phyloP scores from a whole-genome alignment of 1,140 invertebrate species.

The Meloidogyne hapla region DNA sequence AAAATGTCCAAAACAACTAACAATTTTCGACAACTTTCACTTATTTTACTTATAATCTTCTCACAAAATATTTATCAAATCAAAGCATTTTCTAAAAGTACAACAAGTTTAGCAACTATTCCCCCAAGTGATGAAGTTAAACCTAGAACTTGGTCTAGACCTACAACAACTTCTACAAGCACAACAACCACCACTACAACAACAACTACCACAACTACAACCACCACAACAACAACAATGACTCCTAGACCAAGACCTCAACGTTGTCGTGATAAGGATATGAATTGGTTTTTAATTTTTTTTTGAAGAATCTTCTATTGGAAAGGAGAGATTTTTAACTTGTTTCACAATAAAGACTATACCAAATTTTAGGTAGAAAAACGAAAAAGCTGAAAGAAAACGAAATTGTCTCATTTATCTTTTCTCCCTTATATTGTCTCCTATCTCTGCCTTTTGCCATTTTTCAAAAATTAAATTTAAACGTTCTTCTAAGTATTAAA shows the following conservation, averaged over 20 bases:
- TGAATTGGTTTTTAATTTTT: slow-evolving; percentile 45
- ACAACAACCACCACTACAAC: neutral
- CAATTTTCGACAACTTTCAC: neutral
- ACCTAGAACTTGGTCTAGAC: neutral
- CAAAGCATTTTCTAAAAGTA: slow-evolving; percentile 1
- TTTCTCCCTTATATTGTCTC: too few relatives aligned
- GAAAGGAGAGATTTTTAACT: too few relatives aligned
- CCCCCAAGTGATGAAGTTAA: neutral
- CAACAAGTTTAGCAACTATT: neutral
- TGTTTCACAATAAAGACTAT: too few relatives aligned
- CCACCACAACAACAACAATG: slow-evolving; percentile 13
- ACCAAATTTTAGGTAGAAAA: too few relatives aligned
- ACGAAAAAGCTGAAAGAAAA: too few relatives aligned
- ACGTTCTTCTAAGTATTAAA: too few relatives aligned
- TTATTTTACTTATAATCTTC: neutral
- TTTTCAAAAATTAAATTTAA: too few relatives aligned
- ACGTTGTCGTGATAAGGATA: slow-evolving; percentile 50
- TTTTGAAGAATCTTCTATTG: neutral
- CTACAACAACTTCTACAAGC: neutral
- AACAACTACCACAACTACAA: slow-evolving; percentile 13
- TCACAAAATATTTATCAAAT: neutral
- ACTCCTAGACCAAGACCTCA: slow-evolving; percentile 21
- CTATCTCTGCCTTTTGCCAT: too few relatives aligned
- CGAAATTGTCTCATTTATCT: too few relatives aligned
- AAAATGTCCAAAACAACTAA: too few relatives aligned